phyloP scores from a whole-genome alignment of 2,888 invertebrate species.

The Acanthococcus lagerstroemiae region DNA sequence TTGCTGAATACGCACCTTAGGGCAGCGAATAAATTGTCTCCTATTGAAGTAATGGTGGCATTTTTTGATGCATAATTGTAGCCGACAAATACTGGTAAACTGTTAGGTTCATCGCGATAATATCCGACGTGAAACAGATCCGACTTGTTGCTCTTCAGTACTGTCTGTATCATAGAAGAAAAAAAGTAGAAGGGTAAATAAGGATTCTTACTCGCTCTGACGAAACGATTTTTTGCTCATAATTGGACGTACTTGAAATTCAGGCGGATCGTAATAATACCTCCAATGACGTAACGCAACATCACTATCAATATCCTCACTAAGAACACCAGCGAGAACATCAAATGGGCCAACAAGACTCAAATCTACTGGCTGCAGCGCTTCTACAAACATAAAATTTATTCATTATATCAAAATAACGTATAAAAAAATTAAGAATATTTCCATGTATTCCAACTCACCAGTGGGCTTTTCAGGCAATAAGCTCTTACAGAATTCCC shows the following conservation, averaged over 20 bases:
- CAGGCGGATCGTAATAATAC: conserved; percentile 88
- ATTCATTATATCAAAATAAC: too few species aligned
- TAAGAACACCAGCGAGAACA: conserved; percentile 56
- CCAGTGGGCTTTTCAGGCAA: conserved; percentile 49
- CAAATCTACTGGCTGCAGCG: conserved; percentile 57
- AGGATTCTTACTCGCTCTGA: not conserved
- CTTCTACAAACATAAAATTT: conserved; percentile 43
- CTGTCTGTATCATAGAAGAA: too few species aligned
- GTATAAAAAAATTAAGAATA: too few species aligned
- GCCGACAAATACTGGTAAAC: conserved; percentile 65
- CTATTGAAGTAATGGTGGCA: conserved; percentile 59
- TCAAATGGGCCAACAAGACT: conserved; percentile 81
- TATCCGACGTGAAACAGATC: conserved; percentile 79
- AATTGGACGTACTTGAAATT: conserved; percentile 58
- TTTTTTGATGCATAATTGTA: conserved; percentile 59
- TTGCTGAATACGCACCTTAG: too few species aligned
- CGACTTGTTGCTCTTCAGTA: conserved; percentile 57
- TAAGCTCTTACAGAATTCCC: conserved; percentile 56
- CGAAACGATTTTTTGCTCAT: conserved; percentile 4
- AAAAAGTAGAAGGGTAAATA: conserved; percentile 31
- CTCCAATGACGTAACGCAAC: conserved; percentile 62
- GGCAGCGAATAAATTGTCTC: conserved; percentile 70
- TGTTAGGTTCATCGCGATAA: conserved; percentile 70
- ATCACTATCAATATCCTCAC: conserved; percentile 46
- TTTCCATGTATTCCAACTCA: too few species aligned